A percentile compares a stretch with the other conserved stretches of the same genome.
These are phyloP conservation scores for Agrochola macilenta DNA, from an alignment of 2,888 invertebrate genomes.

Conservation along the genomic window DNA sequence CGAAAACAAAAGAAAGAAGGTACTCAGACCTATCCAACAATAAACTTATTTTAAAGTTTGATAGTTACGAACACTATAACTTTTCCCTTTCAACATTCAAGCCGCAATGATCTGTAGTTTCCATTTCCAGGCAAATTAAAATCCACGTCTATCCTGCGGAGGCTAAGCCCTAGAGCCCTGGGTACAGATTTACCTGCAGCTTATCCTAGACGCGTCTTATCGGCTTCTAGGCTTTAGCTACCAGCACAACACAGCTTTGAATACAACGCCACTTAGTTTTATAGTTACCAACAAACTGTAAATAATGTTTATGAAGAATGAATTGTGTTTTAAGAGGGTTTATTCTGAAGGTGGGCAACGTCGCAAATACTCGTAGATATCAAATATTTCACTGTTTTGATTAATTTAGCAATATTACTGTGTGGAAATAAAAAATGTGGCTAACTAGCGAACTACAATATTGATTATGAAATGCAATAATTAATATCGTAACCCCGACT, in stretches of 20 bases:
- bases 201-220: slow-evolving; percentile 38
- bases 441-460: no score
- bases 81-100: slow-evolving; percentile 8
- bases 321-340: neutral
- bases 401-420: no score
- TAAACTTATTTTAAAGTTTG: neutral
- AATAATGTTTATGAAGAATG: neutral
- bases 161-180: slow-evolving; percentile 12
- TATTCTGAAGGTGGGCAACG: no score
- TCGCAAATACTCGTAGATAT: no score
- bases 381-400: no score
- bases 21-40: neutral
- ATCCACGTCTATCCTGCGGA: slow-evolving; percentile 8
- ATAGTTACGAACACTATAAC: slow-evolving; percentile 2
- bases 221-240: slow-evolving; percentile 28
- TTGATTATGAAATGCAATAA: no score
- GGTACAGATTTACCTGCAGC: slow-evolving; percentile 30
- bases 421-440: no score
- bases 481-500: no score
- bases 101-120: neutral
- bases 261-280: slow-evolving; percentile 15
- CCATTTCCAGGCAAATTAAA: slow-evolving; percentile 33
- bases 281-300: neutral
- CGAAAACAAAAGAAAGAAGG: neutral
- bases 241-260: neutral